phyloP scores from a whole-genome alignment of 2,888 invertebrate species.

The Lysandra coridon region DNA sequence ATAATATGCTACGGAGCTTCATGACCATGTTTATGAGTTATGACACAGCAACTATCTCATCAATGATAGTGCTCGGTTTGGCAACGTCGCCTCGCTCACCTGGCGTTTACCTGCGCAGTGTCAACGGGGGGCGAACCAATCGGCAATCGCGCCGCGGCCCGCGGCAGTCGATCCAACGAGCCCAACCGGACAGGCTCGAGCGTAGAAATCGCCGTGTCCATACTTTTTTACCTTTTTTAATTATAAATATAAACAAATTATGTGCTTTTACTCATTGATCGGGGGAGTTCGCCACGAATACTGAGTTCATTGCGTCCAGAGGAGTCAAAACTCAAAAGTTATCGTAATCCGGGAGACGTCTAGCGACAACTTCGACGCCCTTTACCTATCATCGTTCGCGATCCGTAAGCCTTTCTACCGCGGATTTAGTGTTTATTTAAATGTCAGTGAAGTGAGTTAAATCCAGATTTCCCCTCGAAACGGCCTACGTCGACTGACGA shows the following conservation, averaged over 20 bases:
- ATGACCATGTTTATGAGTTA: background rate
- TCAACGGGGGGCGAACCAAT: slow-evolving; percentile 67
- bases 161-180: slow-evolving; percentile 68
- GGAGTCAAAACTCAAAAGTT: slow-evolving; percentile 12
- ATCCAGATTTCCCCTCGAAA: slow-evolving; percentile 76
- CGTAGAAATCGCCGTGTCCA: slow-evolving; percentile 59
- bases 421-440: slow-evolving; percentile 54
- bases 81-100: slow-evolving; percentile 78
- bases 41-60: slow-evolving; percentile 70
- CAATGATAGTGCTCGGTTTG: slow-evolving; percentile 77
- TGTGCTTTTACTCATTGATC: slow-evolving; percentile 30
- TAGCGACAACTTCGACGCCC: slow-evolving; percentile 51
- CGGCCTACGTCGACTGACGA: slow-evolving; percentile 69
- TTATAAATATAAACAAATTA: slow-evolving; percentile 46
- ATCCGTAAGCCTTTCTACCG: slow-evolving; percentile 43
- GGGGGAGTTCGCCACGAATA: background rate
- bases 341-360: slow-evolving; percentile 48
- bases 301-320: background rate
- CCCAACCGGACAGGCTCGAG: slow-evolving; percentile 59
- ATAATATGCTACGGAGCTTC: background rate
- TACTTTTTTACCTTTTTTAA: slow-evolving; percentile 48
- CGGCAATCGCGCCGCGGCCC: slow-evolving; percentile 53
- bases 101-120: slow-evolving; percentile 78
- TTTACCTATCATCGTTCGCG: slow-evolving; percentile 36
- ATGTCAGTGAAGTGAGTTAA: slow-evolving; percentile 68